Evolutionary conservation across 2,113 vertebrate genomes (phyloP).

Genomic region (Pelecanoides urinatrix): DNA sequence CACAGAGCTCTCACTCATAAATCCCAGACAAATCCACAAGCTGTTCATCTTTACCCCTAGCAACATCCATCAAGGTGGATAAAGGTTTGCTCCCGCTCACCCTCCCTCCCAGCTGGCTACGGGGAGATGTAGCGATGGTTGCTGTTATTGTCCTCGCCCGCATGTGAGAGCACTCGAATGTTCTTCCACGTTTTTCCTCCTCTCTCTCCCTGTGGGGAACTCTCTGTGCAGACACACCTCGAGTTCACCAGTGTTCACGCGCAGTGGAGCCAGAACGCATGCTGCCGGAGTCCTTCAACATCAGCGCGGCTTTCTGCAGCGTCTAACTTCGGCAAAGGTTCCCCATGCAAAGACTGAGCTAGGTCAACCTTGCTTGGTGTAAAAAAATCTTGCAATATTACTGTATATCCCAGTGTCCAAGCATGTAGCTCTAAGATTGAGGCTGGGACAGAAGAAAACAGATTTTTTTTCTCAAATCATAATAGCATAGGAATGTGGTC

Average conservation of each 20-base stretch:
- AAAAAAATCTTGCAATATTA: not conserved
- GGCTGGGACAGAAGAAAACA: not conserved
- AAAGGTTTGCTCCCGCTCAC: not conserved
- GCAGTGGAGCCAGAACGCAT: not conserved
- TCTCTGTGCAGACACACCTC: not conserved
- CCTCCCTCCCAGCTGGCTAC: not conserved
- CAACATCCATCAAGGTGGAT: not conserved
- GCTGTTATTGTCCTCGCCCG: not conserved
- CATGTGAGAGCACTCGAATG: not conserved
- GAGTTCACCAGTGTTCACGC: rapidly evolving
- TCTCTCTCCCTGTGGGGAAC: not conserved
- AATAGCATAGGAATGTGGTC: not conserved
- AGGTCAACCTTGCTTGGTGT: not conserved
- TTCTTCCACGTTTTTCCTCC: not conserved
- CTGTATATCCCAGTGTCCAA: not conserved
- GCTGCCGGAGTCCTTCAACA: not conserved
- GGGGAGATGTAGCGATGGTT: not conserved
- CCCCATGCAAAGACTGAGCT: not conserved
- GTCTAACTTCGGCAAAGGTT: not conserved
- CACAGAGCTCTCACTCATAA: not conserved
- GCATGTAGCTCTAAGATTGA: not conserved
- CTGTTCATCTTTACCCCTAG: not conserved
- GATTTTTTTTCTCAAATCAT: not conserved
- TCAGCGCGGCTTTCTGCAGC: not conserved
- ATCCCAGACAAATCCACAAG: not conserved